These are phyloP conservation scores for Imbricaverruca yamaguchii DNA, from an alignment of 2,888 invertebrate genomes.

Conservation along the genomic window DNA sequence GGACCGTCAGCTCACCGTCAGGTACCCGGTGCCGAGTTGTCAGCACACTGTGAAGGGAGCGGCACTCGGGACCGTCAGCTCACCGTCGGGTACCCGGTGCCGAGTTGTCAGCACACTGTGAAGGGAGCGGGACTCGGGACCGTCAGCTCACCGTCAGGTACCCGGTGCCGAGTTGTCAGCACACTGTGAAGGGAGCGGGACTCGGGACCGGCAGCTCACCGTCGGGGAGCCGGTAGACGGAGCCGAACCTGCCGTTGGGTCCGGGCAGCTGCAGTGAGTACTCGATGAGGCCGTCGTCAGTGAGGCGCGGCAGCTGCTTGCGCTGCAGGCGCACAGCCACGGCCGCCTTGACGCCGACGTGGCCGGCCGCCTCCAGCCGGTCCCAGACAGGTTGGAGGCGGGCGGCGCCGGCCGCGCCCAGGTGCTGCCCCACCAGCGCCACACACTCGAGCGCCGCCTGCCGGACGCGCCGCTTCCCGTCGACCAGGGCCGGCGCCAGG, in stretches of 20 bases:
- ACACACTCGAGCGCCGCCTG: slow-evolving; percentile 71
- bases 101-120: too few species aligned
- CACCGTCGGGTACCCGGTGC: too few species aligned
- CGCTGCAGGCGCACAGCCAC: slow-evolving; percentile 66
- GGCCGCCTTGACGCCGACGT: slow-evolving; percentile 51
- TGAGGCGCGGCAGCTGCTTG: slow-evolving; percentile 62
- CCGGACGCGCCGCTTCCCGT: slow-evolving; percentile 63
- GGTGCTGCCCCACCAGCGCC: slow-evolving; percentile 66
- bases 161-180: too few species aligned
- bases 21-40: too few species aligned
- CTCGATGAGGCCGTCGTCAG: slow-evolving; percentile 62
- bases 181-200: too few species aligned
- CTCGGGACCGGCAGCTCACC: slow-evolving; percentile 29
- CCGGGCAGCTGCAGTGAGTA: slow-evolving; percentile 57
- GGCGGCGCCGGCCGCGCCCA: slow-evolving; percentile 50
- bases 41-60: too few species aligned
- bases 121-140: too few species aligned
- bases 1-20: too few species aligned
- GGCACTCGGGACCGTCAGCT: too few species aligned
- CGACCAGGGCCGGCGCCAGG: slow-evolving; percentile 46
- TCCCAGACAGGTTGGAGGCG: slow-evolving; percentile 49
- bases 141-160: too few species aligned
- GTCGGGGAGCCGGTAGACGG: slow-evolving; percentile 27
- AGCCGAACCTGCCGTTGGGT: slow-evolving; percentile 36
- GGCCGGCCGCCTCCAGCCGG: slow-evolving; percentile 41